Base-by-base conservation (phyloP, 2,888 invertebrate genomes). In the Pristionchus arcanus region DNA sequence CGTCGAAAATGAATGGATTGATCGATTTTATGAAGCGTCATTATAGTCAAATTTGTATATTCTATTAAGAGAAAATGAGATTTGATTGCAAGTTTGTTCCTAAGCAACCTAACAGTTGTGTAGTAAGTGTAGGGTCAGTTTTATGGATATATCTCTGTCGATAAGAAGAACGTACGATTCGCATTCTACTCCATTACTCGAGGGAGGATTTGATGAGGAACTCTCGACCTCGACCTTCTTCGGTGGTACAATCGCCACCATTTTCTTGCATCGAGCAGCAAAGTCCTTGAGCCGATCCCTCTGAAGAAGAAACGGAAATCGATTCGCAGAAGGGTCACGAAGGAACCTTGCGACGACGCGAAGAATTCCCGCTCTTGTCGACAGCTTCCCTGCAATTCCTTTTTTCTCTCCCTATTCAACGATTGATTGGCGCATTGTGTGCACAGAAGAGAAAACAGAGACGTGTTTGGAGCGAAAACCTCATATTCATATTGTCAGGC, bases 231-330 rank as follows among this genome's bases (percentile, higher is more conserved):
- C 81, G 11, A 13, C 9, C 81, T 53, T 25, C 37, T 49, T 81
- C 81, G 49, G 19, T 2, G 11, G 7, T 3, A 4, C 37, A 9
- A 37, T 49, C 49, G 84, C 49, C 59, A 85, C 84, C 84, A 85
- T 85, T 16, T 37, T 85, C 84, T 85, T 85, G 59, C 55, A 55
- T 85, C 49, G 37, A 25, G 55, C 21, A 21, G 84, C 84, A 28
- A 85, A 59, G 28, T 85, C 84, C 84, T 85, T 85, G 84, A 85
- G 21, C 5, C 31, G 84, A 25, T 31, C 59, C 49, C 84, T 55
- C 84, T 85, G 84, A 59, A 85, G 31, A 7, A 16, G 31, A 31
- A 34, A 7, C 25, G 59, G 37, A 21, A 34, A 59, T 85, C 59
- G 84, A 85, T 85, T 13, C 34, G 25, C 13, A 37, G 59, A 59